Base-by-base conservation (phyloP, 2,113 vertebrate genomes). In the Corythoichthys haematopterus region DNA sequence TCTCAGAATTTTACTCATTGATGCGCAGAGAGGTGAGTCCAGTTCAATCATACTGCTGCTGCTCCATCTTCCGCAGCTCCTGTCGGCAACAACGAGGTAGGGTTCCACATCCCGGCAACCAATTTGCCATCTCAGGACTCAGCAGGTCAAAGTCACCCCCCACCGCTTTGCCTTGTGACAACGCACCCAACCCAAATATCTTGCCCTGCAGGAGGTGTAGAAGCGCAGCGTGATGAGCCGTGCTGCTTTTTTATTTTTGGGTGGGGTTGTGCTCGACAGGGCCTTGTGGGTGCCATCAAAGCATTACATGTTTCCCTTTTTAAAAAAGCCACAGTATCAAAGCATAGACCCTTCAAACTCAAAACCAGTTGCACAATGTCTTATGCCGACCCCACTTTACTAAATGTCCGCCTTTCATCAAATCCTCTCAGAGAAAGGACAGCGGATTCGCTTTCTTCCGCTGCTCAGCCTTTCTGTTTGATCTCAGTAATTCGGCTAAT, bases 401-500 rank as follows among this genome's bases (percentile, higher is more conserved):
- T 81, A 64, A 79, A 73, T 76, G 64, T 63, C 40, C 69, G 80
- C 80, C 86, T 91, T 92, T 90, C 84, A 91, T 90, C 87, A 77
- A 68, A 66, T 80, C 71, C 70, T 86, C 82, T 81, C 79, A 78
- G 76, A 88, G 69, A 36, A 83, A 76, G 78, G 82, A 84, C 83
- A 83, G 80, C n/a, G 40, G 78, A 83, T 88, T 85, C 77, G 80
- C 76, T 90, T 84, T 88, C 84, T 89, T 88, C 82, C 82, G 80
- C 75, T 85, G 71, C 77, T 88, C 76, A 74, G 78, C 78, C 81
- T 79, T 76, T 81, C 81, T 84, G 79, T 90, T 91, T 90, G 86
- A 90, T 92, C 89, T 90, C 75, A 67, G 80, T 89, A 88, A 86
- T 92, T 86, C 85, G 80, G 84, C 83, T 92, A 91, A 91, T 90